A percentile compares a stretch with the other conserved stretches of the same genome.
phyloP scores from a whole-genome alignment of 2,888 invertebrate species.

The Drosophila yooni region DNA sequence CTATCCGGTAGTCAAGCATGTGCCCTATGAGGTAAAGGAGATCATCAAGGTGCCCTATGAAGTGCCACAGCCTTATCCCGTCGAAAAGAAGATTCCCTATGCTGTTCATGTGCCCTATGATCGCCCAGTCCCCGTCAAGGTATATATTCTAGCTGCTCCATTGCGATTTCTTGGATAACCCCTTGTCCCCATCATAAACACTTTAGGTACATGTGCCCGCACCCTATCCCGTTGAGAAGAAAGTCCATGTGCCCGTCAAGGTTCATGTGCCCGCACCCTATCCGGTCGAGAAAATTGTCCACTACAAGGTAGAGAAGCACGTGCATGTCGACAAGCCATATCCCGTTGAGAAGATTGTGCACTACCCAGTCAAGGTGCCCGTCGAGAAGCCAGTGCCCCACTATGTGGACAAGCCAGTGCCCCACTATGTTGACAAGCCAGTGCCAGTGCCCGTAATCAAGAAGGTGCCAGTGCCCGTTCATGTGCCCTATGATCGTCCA shows the following conservation, averaged over 20 bases:
- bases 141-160: conserved; percentile 2
- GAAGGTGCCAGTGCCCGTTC: conserved; percentile 88
- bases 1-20: conserved; percentile 89
- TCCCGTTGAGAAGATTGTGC: conserved; percentile 90
- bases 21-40: conserved; percentile 91
- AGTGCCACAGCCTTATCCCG: conserved; percentile 91
- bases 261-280: conserved; percentile 91
- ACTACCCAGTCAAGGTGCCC: conserved; percentile 90
- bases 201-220: conserved; percentile 86
- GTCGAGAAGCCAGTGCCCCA: conserved; percentile 90
- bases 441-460: conserved; percentile 88
- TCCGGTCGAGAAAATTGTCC: conserved; percentile 89
- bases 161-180: conserved; percentile 1
- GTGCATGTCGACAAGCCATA: conserved; percentile 91
- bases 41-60: conserved; percentile 92
- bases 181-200: neutral
- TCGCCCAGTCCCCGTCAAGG: conserved; percentile 91
- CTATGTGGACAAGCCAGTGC: conserved; percentile 88
- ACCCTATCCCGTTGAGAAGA: conserved; percentile 89
- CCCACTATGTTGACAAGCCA: conserved; percentile 87
- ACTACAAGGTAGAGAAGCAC: conserved; percentile 89
- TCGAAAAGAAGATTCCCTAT: conserved; percentile 91
- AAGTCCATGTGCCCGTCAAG: conserved; percentile 90
- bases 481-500: conserved; percentile 87
- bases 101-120: conserved; percentile 91